A percentile compares a stretch with the other conserved stretches of the same genome.
Evolutionary conservation across 2,797 vertebrate species (phyloP).

Genomic region (Poecilia velifera): DNA sequence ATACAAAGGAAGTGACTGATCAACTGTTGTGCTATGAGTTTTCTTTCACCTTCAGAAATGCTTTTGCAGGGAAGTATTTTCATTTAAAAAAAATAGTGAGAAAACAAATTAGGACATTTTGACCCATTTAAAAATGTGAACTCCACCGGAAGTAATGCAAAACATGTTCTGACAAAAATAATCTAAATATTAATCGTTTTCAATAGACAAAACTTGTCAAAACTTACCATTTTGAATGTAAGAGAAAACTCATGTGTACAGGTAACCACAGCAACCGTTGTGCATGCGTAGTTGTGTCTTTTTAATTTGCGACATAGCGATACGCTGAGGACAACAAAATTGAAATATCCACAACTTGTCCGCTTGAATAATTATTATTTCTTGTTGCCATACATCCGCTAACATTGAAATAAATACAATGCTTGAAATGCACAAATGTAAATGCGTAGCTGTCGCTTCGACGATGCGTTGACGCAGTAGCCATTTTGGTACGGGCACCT

Average conservation of each 20-base stretch:
- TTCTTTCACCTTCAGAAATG: not conserved
- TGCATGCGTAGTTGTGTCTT: slow-evolving; percentile 51
- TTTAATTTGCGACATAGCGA: not conserved
- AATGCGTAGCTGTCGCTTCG: not conserved
- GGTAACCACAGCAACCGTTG: slow-evolving; percentile 54
- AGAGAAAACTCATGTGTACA: not conserved
- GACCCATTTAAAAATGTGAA: not conserved
- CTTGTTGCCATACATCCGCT: not conserved
- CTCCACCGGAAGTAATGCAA: not conserved
- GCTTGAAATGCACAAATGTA: not conserved
- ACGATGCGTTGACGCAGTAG: not conserved
- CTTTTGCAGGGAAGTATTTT: not conserved
- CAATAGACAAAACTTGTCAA: not conserved
- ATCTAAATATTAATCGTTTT: not conserved
- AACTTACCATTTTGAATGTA: slow-evolving; percentile 57
- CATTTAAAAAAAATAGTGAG: not conserved
- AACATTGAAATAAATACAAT: not conserved
- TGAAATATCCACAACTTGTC: too few relatives aligned
- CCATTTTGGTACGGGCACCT: not conserved
- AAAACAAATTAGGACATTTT: not conserved
- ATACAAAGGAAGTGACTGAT: too few relatives aligned
- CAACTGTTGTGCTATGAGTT: too few relatives aligned
- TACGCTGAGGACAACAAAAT: not conserved
- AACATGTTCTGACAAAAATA: not conserved
- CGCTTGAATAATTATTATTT: too few relatives aligned